Evolutionary conservation across 2,888 invertebrate genomes (phyloP).

Genomic region (Acleris cristana): DNA sequence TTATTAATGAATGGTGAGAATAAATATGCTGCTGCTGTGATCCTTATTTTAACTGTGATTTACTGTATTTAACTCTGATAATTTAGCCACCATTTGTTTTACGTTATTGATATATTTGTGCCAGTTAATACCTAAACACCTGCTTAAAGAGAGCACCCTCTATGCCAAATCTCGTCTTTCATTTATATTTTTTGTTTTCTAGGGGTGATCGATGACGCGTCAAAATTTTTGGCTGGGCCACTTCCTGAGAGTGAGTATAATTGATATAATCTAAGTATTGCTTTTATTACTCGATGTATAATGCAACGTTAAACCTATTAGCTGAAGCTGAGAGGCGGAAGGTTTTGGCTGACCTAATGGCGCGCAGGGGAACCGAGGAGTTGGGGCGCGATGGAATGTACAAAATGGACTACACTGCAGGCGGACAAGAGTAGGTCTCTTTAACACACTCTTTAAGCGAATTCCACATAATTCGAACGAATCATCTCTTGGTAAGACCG

Average conservation of each 20-base stretch:
- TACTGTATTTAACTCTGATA: too few relatives aligned
- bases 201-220: conserved; percentile 62
- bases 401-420: conserved; percentile 61
- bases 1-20: too few relatives aligned
- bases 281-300: neutral
- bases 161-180: neutral
- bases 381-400: conserved; percentile 56
- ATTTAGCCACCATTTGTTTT: too few relatives aligned
- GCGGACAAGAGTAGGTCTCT: conserved; percentile 55
- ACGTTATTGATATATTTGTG: too few relatives aligned
- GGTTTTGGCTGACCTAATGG: conserved; percentile 62
- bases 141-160: too few relatives aligned
- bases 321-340: conserved; percentile 54
- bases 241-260: conserved; percentile 60
- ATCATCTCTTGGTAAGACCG: too few relatives aligned
- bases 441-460: neutral
- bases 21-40: too few relatives aligned
- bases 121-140: too few relatives aligned
- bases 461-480: too few relatives aligned
- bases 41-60: too few relatives aligned
- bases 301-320: conserved; percentile 4
- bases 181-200: conserved; percentile 28
- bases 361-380: conserved; percentile 52
- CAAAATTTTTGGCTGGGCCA: conserved; percentile 62
- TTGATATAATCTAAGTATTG: neutral